phyloP scores from a whole-genome alignment of 2,113 vertebrate species.

The Carassius carassius region DNA sequence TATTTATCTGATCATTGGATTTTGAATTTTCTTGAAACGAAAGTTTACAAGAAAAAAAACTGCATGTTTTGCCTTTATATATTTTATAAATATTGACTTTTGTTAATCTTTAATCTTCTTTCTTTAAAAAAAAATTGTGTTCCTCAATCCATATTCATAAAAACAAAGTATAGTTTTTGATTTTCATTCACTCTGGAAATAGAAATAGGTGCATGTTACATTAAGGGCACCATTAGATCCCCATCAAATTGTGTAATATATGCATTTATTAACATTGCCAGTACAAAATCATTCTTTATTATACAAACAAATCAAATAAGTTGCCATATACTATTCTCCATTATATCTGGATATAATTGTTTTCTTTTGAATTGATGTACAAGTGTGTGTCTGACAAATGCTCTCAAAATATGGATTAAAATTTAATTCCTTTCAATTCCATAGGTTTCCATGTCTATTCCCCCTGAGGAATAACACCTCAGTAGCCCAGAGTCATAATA shows the following conservation, averaged over 20 bases:
- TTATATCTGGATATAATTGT: neutral
- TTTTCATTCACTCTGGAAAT: neutral
- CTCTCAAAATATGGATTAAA: neutral
- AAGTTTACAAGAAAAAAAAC: too few relatives aligned
- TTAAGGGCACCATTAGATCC: neutral
- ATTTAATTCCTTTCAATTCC: neutral
- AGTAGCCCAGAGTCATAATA: conserved; percentile 20
- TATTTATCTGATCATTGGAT: too few relatives aligned
- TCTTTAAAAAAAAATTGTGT: neutral
- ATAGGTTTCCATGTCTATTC: neutral
- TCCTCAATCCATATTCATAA: neutral
- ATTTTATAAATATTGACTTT: neutral
- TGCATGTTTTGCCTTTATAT: neutral
- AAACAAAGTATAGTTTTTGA: neutral
- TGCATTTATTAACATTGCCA: neutral
- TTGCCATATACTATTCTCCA: neutral
- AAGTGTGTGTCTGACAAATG: neutral
- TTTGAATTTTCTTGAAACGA: too few relatives aligned
- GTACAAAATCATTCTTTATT: too few relatives aligned
- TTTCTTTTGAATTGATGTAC: neutral
- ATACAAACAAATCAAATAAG: neutral
- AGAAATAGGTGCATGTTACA: neutral
- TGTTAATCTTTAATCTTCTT: neutral
- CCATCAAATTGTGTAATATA: neutral
- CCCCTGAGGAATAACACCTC: neutral